These are phyloP conservation scores for Psococerastis gibbosa DNA, from an alignment of 2,888 invertebrate genomes.

Conservation along the genomic window DNA sequence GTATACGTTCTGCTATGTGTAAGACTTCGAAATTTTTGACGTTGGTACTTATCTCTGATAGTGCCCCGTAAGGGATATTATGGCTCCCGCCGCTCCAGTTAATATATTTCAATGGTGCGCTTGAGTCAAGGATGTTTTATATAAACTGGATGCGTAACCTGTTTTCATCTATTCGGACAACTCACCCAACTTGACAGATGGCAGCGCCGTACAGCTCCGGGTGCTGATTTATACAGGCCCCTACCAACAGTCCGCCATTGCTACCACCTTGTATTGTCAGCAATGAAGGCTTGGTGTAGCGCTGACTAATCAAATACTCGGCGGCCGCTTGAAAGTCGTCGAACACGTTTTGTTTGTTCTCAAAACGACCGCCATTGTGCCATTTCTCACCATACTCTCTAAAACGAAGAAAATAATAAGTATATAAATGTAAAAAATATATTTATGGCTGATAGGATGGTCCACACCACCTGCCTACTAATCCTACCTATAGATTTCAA, in stretches of 20 bases:
- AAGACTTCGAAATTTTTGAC: no score
- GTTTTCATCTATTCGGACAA: no score
- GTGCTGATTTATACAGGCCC: slow-evolving; percentile 84
- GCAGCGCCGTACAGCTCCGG: slow-evolving; percentile 89
- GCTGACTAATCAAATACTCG: slow-evolving; percentile 60
- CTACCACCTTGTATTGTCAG: slow-evolving; percentile 86
- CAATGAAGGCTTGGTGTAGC: slow-evolving; percentile 57
- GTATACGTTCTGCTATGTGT: no score
- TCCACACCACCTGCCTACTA: no score
- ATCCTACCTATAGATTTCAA: slow-evolving; percentile 6
- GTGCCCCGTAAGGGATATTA: no score
- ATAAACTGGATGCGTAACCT: no score
- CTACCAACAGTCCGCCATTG: slow-evolving; percentile 92
- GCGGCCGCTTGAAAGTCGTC: slow-evolving; percentile 91
- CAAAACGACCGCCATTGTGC: slow-evolving; percentile 82
- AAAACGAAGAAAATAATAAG: slow-evolving; percentile 17
- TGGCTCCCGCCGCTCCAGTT: no score
- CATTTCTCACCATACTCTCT: slow-evolving; percentile 95
- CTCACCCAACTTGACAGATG: slow-evolving; percentile 86
- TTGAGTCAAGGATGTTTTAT: no score
- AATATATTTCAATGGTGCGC: no score
- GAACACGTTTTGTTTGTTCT: slow-evolving; percentile 92
- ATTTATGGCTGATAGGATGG: slow-evolving; percentile 5
- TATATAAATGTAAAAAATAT: background rate
- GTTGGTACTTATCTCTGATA: no score